Conservation (phyloP, 2,888 invertebrate species). For the Nephrocerus scutellatus region DNA sequence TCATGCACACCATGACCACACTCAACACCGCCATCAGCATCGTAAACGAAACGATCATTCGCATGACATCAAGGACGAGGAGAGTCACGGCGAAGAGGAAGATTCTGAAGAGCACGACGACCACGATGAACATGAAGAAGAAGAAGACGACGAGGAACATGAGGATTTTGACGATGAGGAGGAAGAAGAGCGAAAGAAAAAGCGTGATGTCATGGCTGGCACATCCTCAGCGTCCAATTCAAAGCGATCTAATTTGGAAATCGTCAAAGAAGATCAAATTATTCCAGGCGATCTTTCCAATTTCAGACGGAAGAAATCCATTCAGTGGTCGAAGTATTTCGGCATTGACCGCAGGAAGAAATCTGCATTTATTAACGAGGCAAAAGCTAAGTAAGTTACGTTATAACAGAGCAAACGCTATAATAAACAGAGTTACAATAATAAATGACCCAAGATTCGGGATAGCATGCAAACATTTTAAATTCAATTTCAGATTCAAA, state of each 20-base stretch:
- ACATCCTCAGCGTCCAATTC: conserved; percentile 9
- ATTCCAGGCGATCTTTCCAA: conserved; percentile 50
- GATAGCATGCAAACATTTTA: no score
- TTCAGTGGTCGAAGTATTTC: conserved; percentile 83
- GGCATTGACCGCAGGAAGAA: conserved; percentile 76
- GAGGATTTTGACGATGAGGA: conserved; percentile 37
- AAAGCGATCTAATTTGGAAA: conserved; percentile 29
- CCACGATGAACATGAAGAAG: conserved; percentile 32
- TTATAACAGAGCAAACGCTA: no score
- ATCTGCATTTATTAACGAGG: no score
- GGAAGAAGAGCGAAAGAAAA: conserved; percentile 48
- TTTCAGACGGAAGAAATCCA: conserved; percentile 66
- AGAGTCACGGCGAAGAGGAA: conserved; percentile 29
- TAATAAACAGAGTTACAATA: no score
- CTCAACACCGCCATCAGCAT: conserved; percentile 29
- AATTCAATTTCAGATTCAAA: no score
- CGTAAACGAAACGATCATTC: conserved; percentile 39
- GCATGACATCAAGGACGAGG: conserved; percentile 27
- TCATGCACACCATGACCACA: conserved; percentile 31
- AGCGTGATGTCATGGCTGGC: conserved; percentile 35
- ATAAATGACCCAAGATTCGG: no score
- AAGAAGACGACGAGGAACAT: conserved; percentile 44
- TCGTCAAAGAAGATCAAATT: conserved; percentile 29
- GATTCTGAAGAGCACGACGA: conserved; percentile 37
- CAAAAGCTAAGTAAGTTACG: no score